phyloP scores from a whole-genome alignment of 2,797 vertebrate species.

The Trematomus bernacchii region DNA sequence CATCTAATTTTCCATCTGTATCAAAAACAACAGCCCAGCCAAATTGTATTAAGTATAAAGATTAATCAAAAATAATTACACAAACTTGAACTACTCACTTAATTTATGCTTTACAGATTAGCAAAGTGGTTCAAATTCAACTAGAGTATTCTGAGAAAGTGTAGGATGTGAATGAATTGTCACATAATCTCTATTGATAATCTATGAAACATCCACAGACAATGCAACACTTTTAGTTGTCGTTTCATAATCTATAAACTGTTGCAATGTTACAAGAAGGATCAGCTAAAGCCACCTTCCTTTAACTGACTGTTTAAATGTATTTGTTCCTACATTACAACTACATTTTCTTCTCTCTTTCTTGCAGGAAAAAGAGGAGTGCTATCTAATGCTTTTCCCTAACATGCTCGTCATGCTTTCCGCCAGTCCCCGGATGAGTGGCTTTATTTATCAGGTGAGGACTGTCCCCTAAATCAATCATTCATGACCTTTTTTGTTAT shows the following conservation, averaged over 20 bases:
- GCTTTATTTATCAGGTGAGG: conserved; percentile 97
- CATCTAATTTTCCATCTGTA: conserved; percentile 36
- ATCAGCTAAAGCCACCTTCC: not conserved
- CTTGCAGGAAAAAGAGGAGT: conserved; percentile 94
- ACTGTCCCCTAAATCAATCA: not conserved
- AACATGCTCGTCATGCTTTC: conserved; percentile 93
- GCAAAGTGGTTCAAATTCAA: not conserved
- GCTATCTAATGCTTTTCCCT: conserved; percentile 96
- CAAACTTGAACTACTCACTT: not conserved
- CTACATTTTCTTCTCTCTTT: conserved; percentile 26
- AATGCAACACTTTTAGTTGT: not conserved
- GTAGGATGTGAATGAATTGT: no score
- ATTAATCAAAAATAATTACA: no score
- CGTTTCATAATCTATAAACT: not conserved
- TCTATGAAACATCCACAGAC: not conserved
- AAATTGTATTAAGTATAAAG: no score
- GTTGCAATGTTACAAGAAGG: not conserved
- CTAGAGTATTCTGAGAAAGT: no score
- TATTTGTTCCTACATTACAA: not conserved
- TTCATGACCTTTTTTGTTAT: not conserved
- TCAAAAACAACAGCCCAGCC: not conserved
- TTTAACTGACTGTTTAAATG: not conserved
- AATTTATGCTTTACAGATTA: no score
- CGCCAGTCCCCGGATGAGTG: conserved; percentile 97
- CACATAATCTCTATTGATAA: not conserved